Base-by-base conservation (phyloP, 2,797 vertebrate species). In the Melanotaenia pygmaea region DNA sequence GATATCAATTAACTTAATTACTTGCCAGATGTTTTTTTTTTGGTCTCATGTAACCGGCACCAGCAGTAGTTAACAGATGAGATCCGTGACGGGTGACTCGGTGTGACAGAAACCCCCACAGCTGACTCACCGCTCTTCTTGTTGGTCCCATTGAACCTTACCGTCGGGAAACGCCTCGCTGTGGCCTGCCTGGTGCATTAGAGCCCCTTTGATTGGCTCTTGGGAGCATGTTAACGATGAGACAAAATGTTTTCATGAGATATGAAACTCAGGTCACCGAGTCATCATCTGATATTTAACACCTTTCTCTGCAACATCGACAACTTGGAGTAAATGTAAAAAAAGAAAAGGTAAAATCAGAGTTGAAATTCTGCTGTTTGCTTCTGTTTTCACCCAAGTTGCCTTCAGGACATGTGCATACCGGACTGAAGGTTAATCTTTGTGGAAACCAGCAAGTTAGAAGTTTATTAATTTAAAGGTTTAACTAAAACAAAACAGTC, bases 21-120 rank as follows among this genome's bases (percentile, higher is more conserved):
- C 35, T 2, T 37, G 35, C 35, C 8, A 37, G 35, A 37, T 37
- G 35, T 40, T n/a, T n/a, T 16, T 43, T 18, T 5, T 45, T 6
- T 45, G 16, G 20, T 47, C 45, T 47, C 45, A 51, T 22, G n/a
- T n/a, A 50, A 3, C n/a, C 12, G 10, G 24, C 5, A 22, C 1
- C 50, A 51, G 50, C 50, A 51, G 50, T 26, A 22, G 10, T 22
- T 53, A 10, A 51, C 1, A 11, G 50, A 53, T 9, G 3, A 4
- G 22, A 86, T 76, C 67, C 70, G 67, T 83, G 76, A 68, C 77
- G 62, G 51, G 85, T 91, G 85, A 88, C 82, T 87, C 85, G 64
- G 73, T 71, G 0, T n/a, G 66, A 22, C 62, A 76, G 79, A 78
- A 85, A 75, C 2, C 84, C 84, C 68, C 68, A 61, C 70, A n/a